These are phyloP conservation scores for Zoanthus sociatus DNA, from an alignment of 92 coral and sea anemone genomes.

Conservation along the genomic window DNA sequence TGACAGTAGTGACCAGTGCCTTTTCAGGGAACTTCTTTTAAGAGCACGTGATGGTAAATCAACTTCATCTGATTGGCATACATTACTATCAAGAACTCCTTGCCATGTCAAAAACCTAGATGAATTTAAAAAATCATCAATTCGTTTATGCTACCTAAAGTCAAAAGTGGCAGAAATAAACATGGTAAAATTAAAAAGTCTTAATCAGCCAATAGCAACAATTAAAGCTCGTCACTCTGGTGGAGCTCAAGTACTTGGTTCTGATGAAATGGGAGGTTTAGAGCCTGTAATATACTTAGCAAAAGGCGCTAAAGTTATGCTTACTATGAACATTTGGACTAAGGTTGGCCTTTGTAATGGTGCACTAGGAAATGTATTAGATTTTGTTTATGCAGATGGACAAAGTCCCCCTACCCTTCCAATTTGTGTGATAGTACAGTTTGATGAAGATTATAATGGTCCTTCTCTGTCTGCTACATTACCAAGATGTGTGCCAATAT, in stretches of 20 bases:
- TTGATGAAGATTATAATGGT: constrained; percentile 52
- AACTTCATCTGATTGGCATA: constrained; percentile 26
- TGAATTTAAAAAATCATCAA: neutral
- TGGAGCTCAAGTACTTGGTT: constrained; percentile 9
- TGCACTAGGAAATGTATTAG: constrained; percentile 57
- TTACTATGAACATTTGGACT: constrained; percentile 22
- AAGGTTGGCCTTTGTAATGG: constrained; percentile 31
- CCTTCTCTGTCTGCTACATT: neutral
- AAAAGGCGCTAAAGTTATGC: no score
- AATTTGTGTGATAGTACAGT: constrained; percentile 57
- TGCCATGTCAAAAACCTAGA: neutral
- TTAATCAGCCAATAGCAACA: neutral
- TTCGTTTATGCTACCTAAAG: constrained; percentile 4
- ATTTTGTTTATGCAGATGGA: constrained; percentile 53
- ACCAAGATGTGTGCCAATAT: constrained; percentile 53
- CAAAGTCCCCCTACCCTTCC: constrained; percentile 63
- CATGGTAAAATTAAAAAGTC: constrained; percentile 1
- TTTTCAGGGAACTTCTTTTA: constrained; percentile 21
- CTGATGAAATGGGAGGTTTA: constrained; percentile 42
- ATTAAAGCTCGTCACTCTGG: neutral
- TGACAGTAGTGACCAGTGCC: neutral
- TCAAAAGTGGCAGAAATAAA: neutral
- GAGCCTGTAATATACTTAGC: constrained; percentile 42
- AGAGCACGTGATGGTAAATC: constrained; percentile 38
- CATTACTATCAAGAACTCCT: constrained; percentile 11